phyloP scores from a whole-genome alignment of 2,888 invertebrate species.

The Hoplodrina ambigua region DNA sequence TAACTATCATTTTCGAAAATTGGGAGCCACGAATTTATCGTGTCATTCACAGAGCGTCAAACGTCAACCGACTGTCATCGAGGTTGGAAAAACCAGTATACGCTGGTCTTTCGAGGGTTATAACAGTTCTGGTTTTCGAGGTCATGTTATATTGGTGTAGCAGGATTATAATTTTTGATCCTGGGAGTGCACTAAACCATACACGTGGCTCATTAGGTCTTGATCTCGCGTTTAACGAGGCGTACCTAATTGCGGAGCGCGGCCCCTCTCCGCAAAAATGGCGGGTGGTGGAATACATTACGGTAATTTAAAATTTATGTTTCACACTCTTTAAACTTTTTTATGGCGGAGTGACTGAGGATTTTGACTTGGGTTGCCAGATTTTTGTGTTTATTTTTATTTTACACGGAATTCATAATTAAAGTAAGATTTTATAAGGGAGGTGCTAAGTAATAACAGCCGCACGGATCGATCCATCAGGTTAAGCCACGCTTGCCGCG shows the following conservation, averaged over 20 bases:
- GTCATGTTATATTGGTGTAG: constrained; percentile 69
- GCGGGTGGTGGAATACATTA: constrained; percentile 74
- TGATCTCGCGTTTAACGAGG: constrained; percentile 86
- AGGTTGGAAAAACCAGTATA: constrained; percentile 61
- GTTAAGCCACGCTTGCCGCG: no score
- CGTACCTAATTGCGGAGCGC: constrained; percentile 84
- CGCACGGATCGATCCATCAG: no score
- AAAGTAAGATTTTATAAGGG: constrained; percentile 20
- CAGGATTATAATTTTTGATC: constrained; percentile 85
- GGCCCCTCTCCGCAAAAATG: constrained; percentile 76
- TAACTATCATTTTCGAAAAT: constrained; percentile 65
- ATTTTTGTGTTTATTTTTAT: constrained; percentile 58
- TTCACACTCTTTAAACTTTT: constrained; percentile 78
- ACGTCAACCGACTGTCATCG: constrained; percentile 80
- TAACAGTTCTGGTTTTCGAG: constrained; percentile 31
- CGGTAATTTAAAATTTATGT: constrained; percentile 82
- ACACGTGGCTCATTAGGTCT: constrained; percentile 88
- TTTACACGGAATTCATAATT: constrained; percentile 38
- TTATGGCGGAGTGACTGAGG: constrained; percentile 50
- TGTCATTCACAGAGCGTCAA: constrained; percentile 74
- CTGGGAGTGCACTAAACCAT: constrained; percentile 85
- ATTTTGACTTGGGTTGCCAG: constrained; percentile 60
- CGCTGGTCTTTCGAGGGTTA: constrained; percentile 51
- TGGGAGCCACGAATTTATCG: constrained; percentile 62
- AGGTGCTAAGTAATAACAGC: no score